Conservation (phyloP, 1,140 invertebrate species). For the Aphelenchoides fujianensis region DNA sequence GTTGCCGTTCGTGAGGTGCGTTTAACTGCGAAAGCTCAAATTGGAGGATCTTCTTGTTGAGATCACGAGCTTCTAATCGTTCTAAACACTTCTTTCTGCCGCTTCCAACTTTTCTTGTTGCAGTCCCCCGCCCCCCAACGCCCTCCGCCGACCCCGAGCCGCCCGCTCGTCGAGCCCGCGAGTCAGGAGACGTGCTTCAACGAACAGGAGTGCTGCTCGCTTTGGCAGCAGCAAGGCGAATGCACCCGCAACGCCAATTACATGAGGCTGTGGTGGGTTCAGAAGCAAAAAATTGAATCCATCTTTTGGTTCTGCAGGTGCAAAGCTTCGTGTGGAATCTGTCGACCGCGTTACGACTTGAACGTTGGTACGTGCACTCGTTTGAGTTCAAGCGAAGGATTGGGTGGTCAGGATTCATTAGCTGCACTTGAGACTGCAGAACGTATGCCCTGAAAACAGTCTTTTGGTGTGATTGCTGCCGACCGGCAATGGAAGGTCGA, state of each 20-base stretch:
- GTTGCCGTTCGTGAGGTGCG: constrained; percentile 12
- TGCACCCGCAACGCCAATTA: constrained; percentile 33
- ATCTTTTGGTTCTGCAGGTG: constrained; percentile 27
- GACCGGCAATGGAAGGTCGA: neutral
- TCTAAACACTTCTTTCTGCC: too few species aligned
- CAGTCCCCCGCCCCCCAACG: constrained; percentile 15
- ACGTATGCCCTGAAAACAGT: neutral
- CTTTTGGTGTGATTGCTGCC: neutral
- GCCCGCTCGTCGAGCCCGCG: constrained; percentile 5
- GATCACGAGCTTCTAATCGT: too few species aligned
- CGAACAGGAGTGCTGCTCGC: constrained; percentile 41
- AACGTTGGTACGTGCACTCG: too few species aligned
- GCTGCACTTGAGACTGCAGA: neutral
- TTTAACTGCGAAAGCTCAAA: neutral
- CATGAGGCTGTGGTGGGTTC: constrained; percentile 47
- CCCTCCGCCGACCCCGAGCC: constrained; percentile 10
- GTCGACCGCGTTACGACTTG: constrained; percentile 13
- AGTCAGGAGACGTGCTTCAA: constrained; percentile 31
- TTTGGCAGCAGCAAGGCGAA: constrained; percentile 39
- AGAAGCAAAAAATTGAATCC: too few species aligned
- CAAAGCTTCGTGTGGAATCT: constrained; percentile 33
- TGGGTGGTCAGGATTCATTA: neutral
- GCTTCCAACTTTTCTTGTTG: neutral
- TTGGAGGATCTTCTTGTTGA: too few species aligned
- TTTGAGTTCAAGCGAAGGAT: neutral